Evolutionary conservation across 2,888 invertebrate species (phyloP), one percentile per base, ranked within the genome.

Genomic region (Apamea epomidion): DNA sequence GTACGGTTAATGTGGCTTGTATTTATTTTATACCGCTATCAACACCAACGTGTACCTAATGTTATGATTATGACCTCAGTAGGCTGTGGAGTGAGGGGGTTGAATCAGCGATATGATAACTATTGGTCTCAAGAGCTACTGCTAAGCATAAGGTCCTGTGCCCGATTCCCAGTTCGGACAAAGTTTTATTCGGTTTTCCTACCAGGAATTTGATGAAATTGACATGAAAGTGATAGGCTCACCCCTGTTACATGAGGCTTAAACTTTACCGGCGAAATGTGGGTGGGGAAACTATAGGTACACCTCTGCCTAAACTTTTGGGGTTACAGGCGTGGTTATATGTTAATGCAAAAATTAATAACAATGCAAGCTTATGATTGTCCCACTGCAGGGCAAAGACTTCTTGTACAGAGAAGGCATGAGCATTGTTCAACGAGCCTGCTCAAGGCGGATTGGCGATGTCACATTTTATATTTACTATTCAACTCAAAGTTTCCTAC

Each of bases 1-100:
- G 54, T 74, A 37, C 25, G 45, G 29, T 72, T 51, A 72, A 82
- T 45, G 82, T 51, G 65, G 64, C 58, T 58, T 45, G 32, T 64
- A 82, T 67, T 85, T 80, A 68, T 81, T 80, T 74, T 65, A 42
- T 70, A 58, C 48, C 12, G 16, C 21, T 70, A 76, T 76, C 12
- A 70, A 70, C 48, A 58, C 42, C 48, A 32, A 16, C n/a, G 48
- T 29, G 32, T 68, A 7, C 18, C 48, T 80, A 45, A 18, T 45
- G 5, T 81, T 64, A n/a, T 68, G 32, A 69, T 81, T 64, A n/a
- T 68, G 32, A 69, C 29, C 18, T n/a, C 32, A 37, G 65, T 29
- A 58, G 45, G 51, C 29, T 21, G 6, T 60, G 18, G 0, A 37
- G 3, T 25, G 16, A 12, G 42, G 25, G 48, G 29, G 18, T 68